Percentiles rank a stretch among this genome's conserved stretches.
These are phyloP conservation scores for Metopolophium dirhodum DNA, from an alignment of 1,140 invertebrate species.

Conservation along the genomic window DNA sequence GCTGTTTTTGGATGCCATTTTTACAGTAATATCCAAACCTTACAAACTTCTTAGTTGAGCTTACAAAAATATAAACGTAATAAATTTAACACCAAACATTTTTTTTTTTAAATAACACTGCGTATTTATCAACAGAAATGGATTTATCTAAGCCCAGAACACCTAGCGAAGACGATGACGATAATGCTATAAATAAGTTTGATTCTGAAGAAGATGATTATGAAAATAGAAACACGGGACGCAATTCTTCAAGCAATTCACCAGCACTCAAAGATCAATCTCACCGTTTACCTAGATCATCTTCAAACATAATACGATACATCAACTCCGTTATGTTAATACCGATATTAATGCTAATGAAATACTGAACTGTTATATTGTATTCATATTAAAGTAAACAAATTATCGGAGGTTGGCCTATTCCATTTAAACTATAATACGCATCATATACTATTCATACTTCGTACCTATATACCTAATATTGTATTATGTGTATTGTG, in stretches of 20 bases:
- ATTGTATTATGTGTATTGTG: neutral
- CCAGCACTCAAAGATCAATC: slow-evolving; percentile 44
- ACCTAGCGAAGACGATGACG: neutral
- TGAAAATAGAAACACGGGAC: neutral
- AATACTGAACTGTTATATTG: neutral
- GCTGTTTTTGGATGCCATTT: no score
- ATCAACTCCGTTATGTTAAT: neutral
- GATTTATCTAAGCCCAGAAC: slow-evolving; percentile 37
- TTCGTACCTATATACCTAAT: neutral
- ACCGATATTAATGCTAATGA: neutral
- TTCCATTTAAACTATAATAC: slow-evolving; percentile 25
- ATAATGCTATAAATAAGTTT: slow-evolving; percentile 28
- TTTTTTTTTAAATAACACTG: neutral
- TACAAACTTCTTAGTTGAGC: neutral
- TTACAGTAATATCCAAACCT: neutral
- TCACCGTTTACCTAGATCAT: slow-evolving; percentile 44
- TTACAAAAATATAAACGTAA: neutral
- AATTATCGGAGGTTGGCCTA: slow-evolving; percentile 17
- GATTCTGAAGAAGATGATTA: slow-evolving; percentile 18
- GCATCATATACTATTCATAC: neutral
- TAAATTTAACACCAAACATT: neutral
- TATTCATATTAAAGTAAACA: slow-evolving; percentile 22
- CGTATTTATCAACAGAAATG: slow-evolving; percentile 31
- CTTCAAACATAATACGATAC: neutral
- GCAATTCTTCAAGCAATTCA: slow-evolving; percentile 15